Conservation (phyloP, 2,888 invertebrate species). For the Parnassius apollo region DNA sequence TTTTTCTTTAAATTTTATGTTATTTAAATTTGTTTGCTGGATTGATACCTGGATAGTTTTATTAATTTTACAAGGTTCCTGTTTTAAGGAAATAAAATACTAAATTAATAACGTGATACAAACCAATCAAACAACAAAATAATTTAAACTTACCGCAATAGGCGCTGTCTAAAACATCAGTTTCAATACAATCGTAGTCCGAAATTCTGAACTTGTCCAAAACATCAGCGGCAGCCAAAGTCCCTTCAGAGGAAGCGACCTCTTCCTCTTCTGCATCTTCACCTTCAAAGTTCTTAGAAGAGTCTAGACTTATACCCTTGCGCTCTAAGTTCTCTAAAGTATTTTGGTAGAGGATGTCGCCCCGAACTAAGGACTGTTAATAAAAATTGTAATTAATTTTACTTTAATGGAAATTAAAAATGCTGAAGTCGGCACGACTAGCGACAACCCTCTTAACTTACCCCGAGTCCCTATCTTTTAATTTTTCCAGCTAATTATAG, state of each 20-base stretch:
- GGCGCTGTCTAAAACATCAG: constrained; percentile 62
- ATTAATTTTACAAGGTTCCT: no score
- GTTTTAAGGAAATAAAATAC: no score
- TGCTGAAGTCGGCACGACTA: no score
- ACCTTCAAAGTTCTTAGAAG: constrained; percentile 42
- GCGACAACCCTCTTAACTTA: no score
- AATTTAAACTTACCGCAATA: constrained; percentile 12
- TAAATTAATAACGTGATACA: no score
- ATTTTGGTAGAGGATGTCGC: constrained; percentile 63
- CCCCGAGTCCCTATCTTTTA: no score
- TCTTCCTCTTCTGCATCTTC: constrained; percentile 49
- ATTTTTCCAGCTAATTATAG: no score
- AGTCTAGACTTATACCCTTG: constrained; percentile 59
- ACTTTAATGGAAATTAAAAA: no score
- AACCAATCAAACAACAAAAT: no score
- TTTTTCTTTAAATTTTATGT: no score
- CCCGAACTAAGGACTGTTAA: constrained; percentile 52
- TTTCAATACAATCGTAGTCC: constrained; percentile 67
- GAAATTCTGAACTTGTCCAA: constrained; percentile 59
- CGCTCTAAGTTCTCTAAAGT: constrained; percentile 65
- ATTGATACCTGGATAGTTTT: no score
- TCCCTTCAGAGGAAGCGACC: constrained; percentile 38
- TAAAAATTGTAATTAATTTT: neutral
- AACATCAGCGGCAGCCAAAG: constrained; percentile 64
- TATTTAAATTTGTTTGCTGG: no score